These are phyloP conservation scores for Polylopha cassiicola DNA, from an alignment of 2,888 invertebrate species.

Conservation along the genomic window DNA sequence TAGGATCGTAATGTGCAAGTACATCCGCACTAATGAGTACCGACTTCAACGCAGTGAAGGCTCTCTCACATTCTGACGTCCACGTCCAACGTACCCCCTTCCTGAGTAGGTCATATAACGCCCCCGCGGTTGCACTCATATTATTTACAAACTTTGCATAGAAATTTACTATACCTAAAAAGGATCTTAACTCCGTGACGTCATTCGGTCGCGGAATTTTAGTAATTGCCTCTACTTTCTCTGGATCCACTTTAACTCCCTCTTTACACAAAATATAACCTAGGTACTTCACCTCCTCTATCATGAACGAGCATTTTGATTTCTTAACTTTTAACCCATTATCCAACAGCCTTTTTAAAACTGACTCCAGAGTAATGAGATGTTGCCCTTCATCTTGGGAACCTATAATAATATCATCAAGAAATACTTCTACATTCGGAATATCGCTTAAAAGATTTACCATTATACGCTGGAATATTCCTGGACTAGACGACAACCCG, in stretches of 20 bases:
- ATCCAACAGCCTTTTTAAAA: no score
- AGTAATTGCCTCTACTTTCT: neutral
- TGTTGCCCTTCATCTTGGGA: no score
- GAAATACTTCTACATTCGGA: no score
- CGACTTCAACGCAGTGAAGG: neutral
- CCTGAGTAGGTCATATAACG: neutral
- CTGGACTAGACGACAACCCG: no score
- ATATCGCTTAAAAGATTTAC: no score
- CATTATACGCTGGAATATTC: no score
- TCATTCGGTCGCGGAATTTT: neutral
- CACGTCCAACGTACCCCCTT: neutral
- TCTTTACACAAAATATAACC: neutral
- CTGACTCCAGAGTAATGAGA: no score
- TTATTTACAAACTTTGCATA: neutral
- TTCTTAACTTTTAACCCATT: neutral
- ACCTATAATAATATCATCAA: no score
- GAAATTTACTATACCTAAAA: neutral
- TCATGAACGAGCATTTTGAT: neutral
- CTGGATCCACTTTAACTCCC: neutral
- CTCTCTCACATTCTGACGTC: neutral
- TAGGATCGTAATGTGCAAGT: slow-evolving; percentile 7
- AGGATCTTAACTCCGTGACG: neutral
- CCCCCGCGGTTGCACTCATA: neutral
- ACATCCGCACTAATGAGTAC: neutral
- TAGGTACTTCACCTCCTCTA: neutral